Percentiles rank a stretch among this genome's conserved stretches.
These are phyloP conservation scores for Pampusana beccarii DNA, from an alignment of 2,113 vertebrate genomes.

Conservation along the genomic window DNA sequence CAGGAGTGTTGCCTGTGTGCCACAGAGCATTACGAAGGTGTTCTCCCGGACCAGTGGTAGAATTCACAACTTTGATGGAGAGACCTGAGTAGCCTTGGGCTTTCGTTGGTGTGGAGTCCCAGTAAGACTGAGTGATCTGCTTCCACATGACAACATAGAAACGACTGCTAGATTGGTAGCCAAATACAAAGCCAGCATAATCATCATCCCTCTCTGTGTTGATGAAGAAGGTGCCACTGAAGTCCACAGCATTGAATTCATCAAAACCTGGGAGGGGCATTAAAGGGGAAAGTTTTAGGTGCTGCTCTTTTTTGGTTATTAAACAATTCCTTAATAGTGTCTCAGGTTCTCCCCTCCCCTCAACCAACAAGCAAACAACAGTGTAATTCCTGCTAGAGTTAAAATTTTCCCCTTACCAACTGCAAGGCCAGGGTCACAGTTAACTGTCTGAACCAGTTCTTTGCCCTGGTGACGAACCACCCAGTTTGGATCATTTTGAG, in stretches of 20 bases:
- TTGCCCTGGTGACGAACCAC: conserved; percentile 98
- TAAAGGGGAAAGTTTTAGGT: background rate
- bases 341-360: background rate
- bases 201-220: conserved; percentile 98
- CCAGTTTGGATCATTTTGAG: conserved; percentile 98
- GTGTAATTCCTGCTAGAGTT: background rate
- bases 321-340: background rate
- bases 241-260: conserved; percentile 97
- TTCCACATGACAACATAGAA: conserved; percentile 99
- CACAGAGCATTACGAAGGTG: conserved; percentile 97
- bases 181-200: conserved; percentile 97
- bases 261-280: conserved; percentile 84
- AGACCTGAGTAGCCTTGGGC: conserved; percentile 97
- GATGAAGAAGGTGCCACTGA: conserved; percentile 98
- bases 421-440: conserved; percentile 98
- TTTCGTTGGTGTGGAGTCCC: conserved; percentile 91
- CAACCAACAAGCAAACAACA: background rate
- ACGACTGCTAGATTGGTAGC: conserved; percentile 96
- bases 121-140: conserved; percentile 97
- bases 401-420: conserved; percentile 80
- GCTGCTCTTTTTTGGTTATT: background rate
- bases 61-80: conserved; percentile 98
- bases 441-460: conserved; percentile 97
- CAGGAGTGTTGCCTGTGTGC: conserved; percentile 96
- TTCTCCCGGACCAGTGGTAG: conserved; percentile 96